Base-by-base conservation (phyloP, 2,113 vertebrate species). In the Sinocyclocheilus rhinocerous region DNA sequence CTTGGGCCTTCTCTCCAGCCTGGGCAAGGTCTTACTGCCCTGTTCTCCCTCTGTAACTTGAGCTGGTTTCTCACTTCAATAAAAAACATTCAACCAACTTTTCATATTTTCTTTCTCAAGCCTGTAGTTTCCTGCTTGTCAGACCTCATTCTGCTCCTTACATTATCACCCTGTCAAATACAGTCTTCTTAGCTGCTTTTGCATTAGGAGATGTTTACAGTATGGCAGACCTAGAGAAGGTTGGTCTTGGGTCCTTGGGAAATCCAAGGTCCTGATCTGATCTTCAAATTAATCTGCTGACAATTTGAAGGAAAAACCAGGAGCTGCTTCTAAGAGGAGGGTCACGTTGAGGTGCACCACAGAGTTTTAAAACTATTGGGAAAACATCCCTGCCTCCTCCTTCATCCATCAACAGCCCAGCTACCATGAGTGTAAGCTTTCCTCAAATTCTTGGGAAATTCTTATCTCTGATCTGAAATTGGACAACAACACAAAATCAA, bases 211-310 rank as follows among this genome's bases (percentile, higher is more conserved):
- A 63, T 80, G 55, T 36, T 26, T 45, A 13, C 78, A 45, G 29
- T 45, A 42, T 45, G 15, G 4, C 5, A 26, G 7, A 48, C 6
- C 45, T 10, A 8, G 13, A n/a, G 42, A 76, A 76, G 42, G n/a
- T 12, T 76, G 39, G 12, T 50, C 5, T 15, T 26, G n/a, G 45
- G 22, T 26, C 45, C 73, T 76, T 52, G 24, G 50, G 76, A 78
- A 76, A 76, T 48, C 22, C 18, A 42, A 42, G 18, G 42, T 78
- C 76, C 76, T 78, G 50, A 78, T 78, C 26, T 78, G 20, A 78
- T 78, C 76, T 78, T 76, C 13, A 48, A 76, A 76, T 76, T 16
- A 76, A 78, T 57, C 26, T 33, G 48, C 26, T 11, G 26, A 24
- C 42, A 75, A 75, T 75, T 48, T 48, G 22, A 75, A 61, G 22